A percentile compares a stretch with the other conserved stretches of the same genome.
Evolutionary conservation across 2,797 vertebrate species (phyloP).

Genomic region (Pempheris klunzingeri): DNA sequence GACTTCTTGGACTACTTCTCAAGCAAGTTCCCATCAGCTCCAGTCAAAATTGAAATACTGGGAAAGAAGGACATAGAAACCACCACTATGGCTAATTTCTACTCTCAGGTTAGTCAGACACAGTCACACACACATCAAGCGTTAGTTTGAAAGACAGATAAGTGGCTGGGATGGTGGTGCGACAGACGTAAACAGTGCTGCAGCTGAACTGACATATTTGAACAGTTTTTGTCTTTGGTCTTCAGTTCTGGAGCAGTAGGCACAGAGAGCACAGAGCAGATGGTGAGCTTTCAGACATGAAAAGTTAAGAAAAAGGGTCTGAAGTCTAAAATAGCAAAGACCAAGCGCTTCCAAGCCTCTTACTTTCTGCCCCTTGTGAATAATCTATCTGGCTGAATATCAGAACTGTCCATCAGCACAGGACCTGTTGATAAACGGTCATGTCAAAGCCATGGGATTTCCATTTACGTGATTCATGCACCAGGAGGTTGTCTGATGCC

Average conservation of each 20-base stretch:
- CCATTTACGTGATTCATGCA: background rate
- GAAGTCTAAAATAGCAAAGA: conserved; percentile 25
- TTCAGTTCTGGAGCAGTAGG: conserved; percentile 20
- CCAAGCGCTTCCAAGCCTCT: conserved; percentile 20
- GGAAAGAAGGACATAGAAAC: conserved; percentile 99
- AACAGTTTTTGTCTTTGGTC: conserved; percentile 1
- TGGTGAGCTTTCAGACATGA: conserved; percentile 27
- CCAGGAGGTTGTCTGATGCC: background rate
- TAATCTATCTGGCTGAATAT: background rate
- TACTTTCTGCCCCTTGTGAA: conserved; percentile 6
- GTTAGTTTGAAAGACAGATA: background rate
- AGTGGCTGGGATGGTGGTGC: background rate
- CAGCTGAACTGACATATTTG: background rate
- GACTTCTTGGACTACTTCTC: conserved; percentile 99
- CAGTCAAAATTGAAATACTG: conserved; percentile 99
- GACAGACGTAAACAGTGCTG: conserved; percentile 15
- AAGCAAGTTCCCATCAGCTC: conserved; percentile 94
- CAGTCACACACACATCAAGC: background rate
- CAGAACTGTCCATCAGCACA: background rate
- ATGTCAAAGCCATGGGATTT: background rate
- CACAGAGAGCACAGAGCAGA: conserved; percentile 26
- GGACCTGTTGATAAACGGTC: background rate
- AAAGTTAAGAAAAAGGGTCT: conserved; percentile 9
- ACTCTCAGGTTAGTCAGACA: conserved; percentile 91
- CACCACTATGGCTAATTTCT: conserved; percentile 98